Base-by-base conservation (phyloP, 2,797 vertebrate genomes). In the Smutsia gigantea region DNA sequence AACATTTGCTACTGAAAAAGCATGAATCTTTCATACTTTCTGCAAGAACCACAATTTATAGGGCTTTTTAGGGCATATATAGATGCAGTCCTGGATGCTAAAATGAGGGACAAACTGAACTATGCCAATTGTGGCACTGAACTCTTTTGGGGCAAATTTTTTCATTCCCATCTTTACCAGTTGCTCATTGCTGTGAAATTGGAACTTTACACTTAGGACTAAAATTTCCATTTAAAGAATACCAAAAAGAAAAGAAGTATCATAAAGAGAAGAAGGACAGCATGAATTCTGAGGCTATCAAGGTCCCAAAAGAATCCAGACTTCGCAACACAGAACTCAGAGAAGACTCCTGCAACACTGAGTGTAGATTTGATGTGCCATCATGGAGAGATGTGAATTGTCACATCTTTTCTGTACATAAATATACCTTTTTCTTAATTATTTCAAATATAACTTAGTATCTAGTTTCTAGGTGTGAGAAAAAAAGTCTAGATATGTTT, bases 211-310 rank as follows among this genome's bases (percentile, higher is more conserved):
- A 42, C 74, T 29, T 88, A 29, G 19, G 34, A 92, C 29, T 57
- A 94, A 92, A 96, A 89, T 93, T 91, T 74, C 19, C 83, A 64
- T 68, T 72, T 64, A 51, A 91, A 91, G 74, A 63, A 34, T 53
- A 89, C 23, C 11, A 7, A 46, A 86, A 89, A 78, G 12, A 61
- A 53, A 78, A 84, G 59, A 78, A 78, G 63, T 37, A 85, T 31
- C 61, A 86, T 69, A 87, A 75, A 95, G 15, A 94, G 34, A 97
- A 19, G 13, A 85, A 96, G 94, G 31, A 27, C 5, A 72, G 31
- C n/a, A 29, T 55, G 23, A 83, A 93, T 42, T 21, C 71, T 42
- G 46, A 93, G 23, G 39, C 23, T 61, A 46, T 57, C 39, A 72
- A 78, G 53, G 34, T 37, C 84, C 19, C 18, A 37, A 53, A 68